Percentiles rank a stretch among this genome's conserved stretches.
Conservation (phyloP, 2,888 invertebrate species). For the Xanthorhoe spadicearia region DNA sequence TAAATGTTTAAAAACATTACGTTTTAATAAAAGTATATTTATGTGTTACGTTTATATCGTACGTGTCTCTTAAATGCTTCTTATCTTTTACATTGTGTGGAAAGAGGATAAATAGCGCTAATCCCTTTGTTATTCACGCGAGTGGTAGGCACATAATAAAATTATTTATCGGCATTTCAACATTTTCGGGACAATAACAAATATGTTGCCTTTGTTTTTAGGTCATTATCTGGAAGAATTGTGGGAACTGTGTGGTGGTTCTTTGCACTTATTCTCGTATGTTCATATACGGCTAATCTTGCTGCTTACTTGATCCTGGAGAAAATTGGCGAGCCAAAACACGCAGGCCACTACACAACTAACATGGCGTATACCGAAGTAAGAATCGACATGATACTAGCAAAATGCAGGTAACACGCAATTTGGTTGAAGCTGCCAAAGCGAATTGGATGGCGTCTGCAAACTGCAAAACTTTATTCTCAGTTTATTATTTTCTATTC, state of each 20-base stretch:
- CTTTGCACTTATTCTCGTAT: slow-evolving; percentile 98
- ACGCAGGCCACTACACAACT: slow-evolving; percentile 93
- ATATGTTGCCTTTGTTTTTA: slow-evolving; percentile 46
- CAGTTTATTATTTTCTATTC: too few relatives aligned
- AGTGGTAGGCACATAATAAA: slow-evolving; percentile 49
- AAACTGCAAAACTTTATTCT: background rate
- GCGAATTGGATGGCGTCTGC: slow-evolving; percentile 53
- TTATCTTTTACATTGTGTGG: background rate
- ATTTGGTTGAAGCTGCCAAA: slow-evolving; percentile 46
- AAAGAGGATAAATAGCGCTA: slow-evolving; percentile 46
- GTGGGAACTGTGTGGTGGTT: slow-evolving; percentile 99
- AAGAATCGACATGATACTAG: slow-evolving; percentile 65
- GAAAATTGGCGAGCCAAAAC: slow-evolving; percentile 94
- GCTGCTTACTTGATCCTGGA: slow-evolving; percentile 99
- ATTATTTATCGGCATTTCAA: slow-evolving; percentile 47
- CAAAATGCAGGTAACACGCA: slow-evolving; percentile 67
- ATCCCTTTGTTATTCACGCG: slow-evolving; percentile 55
- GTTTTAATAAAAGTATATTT: slow-evolving; percentile 62
- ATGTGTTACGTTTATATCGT: slow-evolving; percentile 40
- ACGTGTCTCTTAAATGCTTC: background rate
- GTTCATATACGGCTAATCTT: slow-evolving; percentile 99
- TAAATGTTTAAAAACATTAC: background rate
- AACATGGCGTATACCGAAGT: slow-evolving; percentile 97
- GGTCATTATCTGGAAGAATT: slow-evolving; percentile 95
- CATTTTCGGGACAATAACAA: slow-evolving; percentile 5